These are phyloP conservation scores for Ursus arctos DNA, from an alignment of 2,113 vertebrate species.

Conservation along the genomic window DNA sequence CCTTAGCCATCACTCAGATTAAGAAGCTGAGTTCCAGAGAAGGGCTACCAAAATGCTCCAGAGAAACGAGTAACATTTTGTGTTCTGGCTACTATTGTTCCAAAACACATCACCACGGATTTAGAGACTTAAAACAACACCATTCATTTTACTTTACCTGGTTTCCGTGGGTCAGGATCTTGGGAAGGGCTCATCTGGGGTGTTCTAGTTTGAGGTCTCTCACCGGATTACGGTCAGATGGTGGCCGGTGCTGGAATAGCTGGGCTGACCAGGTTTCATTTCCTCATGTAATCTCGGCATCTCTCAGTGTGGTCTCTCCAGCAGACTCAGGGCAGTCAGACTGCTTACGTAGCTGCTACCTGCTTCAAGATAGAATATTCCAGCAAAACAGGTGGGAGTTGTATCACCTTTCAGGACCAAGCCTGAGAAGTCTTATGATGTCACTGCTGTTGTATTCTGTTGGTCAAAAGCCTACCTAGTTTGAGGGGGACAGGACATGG, in stretches of 20 bases:
- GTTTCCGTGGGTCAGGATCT: slow-evolving; percentile 40
- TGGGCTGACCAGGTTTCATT: background rate
- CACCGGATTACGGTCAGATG: background rate
- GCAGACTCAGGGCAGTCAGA: background rate
- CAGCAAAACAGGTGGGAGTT: background rate
- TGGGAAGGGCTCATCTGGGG: background rate
- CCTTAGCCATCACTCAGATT: background rate
- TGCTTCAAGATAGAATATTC: background rate
- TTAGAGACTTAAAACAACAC: slow-evolving; percentile 5
- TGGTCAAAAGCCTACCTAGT: slow-evolving; percentile 3
- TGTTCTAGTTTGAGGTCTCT: background rate
- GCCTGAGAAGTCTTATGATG: background rate
- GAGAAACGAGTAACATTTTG: background rate
- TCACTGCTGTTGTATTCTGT: background rate
- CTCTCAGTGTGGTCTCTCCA: background rate
- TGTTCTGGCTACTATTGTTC: background rate
- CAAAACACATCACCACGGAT: background rate
- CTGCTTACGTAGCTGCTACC: background rate
- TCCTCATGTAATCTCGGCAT: background rate
- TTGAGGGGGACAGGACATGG: background rate
- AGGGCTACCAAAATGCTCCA: background rate
- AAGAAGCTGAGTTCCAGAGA: slow-evolving; percentile 23
- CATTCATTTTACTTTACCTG: background rate
- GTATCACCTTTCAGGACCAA: background rate
- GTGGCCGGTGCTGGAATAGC: background rate